Percentiles rank a stretch among this genome's conserved stretches.
phyloP scores from a whole-genome alignment of 1,140 invertebrate species.

The Temnothorax nylanderi region DNA sequence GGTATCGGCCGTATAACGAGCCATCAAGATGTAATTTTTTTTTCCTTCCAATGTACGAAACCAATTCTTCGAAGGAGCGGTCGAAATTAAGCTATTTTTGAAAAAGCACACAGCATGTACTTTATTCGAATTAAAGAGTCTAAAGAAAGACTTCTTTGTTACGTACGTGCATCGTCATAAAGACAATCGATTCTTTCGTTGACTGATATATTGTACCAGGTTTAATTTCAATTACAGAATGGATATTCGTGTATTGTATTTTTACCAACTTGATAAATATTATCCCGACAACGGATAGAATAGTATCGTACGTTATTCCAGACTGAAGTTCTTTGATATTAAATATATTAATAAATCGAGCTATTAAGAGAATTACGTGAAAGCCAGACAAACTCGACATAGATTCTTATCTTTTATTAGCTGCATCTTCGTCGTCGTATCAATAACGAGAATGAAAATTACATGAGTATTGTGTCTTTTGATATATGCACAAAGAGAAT shows the following conservation, averaged over 20 bases:
- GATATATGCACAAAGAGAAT: not conserved
- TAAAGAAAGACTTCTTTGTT: not conserved
- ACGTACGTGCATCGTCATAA: not conserved
- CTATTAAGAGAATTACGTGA: not conserved
- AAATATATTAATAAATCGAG: not conserved
- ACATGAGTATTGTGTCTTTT: not conserved
- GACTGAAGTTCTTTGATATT: not conserved
- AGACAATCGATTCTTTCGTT: slow-evolving; percentile 12
- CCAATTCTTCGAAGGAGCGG: slow-evolving; percentile 32
- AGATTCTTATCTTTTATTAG: slow-evolving; percentile 43
- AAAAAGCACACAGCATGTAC: not conserved
- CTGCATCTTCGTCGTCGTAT: not conserved
- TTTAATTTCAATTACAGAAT: not conserved
- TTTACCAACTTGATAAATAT: slow-evolving; percentile 18
- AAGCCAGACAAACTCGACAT: not conserved
- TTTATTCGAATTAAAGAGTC: slow-evolving; percentile 48
- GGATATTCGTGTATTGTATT: slow-evolving; percentile 1
- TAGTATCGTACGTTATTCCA: not conserved
- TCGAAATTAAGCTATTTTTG: slow-evolving; percentile 22
- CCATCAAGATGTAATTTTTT: slow-evolving; percentile 48
- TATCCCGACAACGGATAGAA: not conserved
- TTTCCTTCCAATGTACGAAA: not conserved
- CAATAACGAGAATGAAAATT: slow-evolving; percentile 5
- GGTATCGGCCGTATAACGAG: slow-evolving; percentile 58
- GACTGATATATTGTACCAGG: not conserved